Evolutionary conservation across 2,888 invertebrate species (phyloP), one percentile per base, ranked within the genome.

Genomic region (Hybos culiciformis): DNA sequence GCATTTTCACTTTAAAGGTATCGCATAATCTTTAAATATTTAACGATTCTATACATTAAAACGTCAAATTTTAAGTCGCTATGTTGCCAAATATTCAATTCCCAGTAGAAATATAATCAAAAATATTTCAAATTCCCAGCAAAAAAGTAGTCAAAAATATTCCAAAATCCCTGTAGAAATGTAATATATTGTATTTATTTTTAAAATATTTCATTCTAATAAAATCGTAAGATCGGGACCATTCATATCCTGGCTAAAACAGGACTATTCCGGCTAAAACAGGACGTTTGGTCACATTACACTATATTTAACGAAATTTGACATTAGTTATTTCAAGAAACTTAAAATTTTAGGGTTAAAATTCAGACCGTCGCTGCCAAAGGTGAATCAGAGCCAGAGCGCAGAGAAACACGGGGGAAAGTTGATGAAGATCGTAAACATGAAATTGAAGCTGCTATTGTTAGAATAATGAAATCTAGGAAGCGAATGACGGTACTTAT

Each of bases 341-440:
- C 12, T 37, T 37, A 42, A 34, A 31, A 43, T 39, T 18, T 24
- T 59, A 83, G 90, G 70, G 90, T 91, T 50, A 91, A 91, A 70
- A 91, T 91, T 55, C 90, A 90, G 67, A 90, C 88, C 40, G 92
- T 92, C 50, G 91, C 91, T 37, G 91, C 91, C 9, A 90, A 91
- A 67, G 91, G 92, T 43, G 98, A 98, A 69, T 91, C 93, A 31
- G 98, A 99, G 67, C 97, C 97, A n/a, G 98, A 99, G 67, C 77
- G 98, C 51, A 82, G 88, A 62, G 98, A 99, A 70, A 98, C 97
- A 1, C 79, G 96, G 54, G 92, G 83, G 63, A 97, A 96, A 70
- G 93, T 94, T 38, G 97, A 98, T 63, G 97, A 98, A 67, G 97
- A 98, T 69, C 78, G 97, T 54, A 97, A 97, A 67, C 96, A 97